phyloP scores from a whole-genome alignment of 2,888 invertebrate species.

The Spilarctia lutea region DNA sequence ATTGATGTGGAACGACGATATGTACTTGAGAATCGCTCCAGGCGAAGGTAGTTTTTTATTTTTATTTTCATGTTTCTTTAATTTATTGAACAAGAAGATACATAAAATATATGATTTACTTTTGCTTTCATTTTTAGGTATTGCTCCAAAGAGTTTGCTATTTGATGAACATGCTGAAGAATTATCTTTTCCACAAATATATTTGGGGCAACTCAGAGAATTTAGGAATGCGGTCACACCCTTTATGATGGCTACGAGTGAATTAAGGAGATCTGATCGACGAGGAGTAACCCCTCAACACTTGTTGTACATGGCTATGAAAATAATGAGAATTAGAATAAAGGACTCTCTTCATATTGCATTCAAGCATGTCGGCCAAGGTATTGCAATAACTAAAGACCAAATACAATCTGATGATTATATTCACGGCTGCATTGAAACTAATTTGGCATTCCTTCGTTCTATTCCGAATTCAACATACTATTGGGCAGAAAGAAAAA shows the following conservation, averaged over 20 bases:
- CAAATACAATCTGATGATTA: conserved; percentile 56
- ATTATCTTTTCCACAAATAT: conserved; percentile 63
- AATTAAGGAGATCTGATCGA: conserved; percentile 56
- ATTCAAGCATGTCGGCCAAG: conserved; percentile 51
- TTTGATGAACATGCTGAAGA: conserved; percentile 63
- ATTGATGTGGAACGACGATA: conserved; percentile 47
- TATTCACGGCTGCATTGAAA: conserved; percentile 56
- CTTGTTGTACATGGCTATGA: conserved; percentile 44
- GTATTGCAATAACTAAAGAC: conserved; percentile 55
- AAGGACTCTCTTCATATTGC: no score
- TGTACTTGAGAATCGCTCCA: conserved; percentile 41
- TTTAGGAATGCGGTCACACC: conserved; percentile 49
- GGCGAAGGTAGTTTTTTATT: conserved; percentile 21
- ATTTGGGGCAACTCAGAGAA: conserved; percentile 53
- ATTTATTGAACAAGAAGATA: conserved; percentile 29
- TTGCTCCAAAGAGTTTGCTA: conserved; percentile 3
- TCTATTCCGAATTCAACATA: conserved; percentile 65
- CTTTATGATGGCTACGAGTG: conserved; percentile 49
- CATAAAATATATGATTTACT: conserved; percentile 21
- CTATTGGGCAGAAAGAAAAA: conserved; percentile 65
- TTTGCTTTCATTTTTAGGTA: conserved; percentile 43
- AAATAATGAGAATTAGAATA: conserved; percentile 43
- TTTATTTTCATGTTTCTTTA: conserved; percentile 13
- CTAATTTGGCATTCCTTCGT: conserved; percentile 61
- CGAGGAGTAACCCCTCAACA: conserved; percentile 58